Evolutionary conservation across 2,888 invertebrate species (phyloP).

Genomic region (Sinopyrophorus schimmeli): DNA sequence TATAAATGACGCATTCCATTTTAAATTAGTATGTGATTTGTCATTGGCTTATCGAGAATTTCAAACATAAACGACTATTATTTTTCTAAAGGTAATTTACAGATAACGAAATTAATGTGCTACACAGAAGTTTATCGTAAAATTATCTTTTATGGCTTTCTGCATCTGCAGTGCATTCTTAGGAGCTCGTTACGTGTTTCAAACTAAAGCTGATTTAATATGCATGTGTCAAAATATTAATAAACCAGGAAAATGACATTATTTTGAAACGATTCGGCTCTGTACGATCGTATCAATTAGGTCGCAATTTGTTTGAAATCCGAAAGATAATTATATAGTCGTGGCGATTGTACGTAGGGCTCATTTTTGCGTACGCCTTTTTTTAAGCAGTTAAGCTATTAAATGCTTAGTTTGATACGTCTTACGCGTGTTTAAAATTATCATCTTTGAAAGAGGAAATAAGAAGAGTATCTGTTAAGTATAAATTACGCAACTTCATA

Average conservation of each 20-base stretch:
- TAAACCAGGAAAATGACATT: constrained; percentile 6
- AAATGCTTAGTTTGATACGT: constrained; percentile 20
- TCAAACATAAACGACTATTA: constrained; percentile 6
- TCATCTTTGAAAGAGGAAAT: constrained; percentile 5
- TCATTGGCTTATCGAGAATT: not conserved
- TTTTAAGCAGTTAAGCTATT: constrained; percentile 17
- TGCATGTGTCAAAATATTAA: constrained; percentile 25
- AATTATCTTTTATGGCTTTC: constrained; percentile 19
- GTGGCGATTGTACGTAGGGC: constrained; percentile 10
- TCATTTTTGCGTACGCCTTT: constrained; percentile 13
- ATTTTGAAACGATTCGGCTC: constrained; percentile 10
- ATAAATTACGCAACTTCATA: constrained; percentile 8
- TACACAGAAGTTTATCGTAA: constrained; percentile 19
- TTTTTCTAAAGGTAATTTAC: constrained; percentile 12
- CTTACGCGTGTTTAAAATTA: constrained; percentile 26
- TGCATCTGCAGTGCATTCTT: constrained; percentile 18
- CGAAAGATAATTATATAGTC: not conserved
- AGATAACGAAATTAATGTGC: constrained; percentile 15
- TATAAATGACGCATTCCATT: no score
- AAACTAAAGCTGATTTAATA: constrained; percentile 12
- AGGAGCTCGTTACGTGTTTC: constrained; percentile 12
- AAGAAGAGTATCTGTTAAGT: constrained; percentile 4
- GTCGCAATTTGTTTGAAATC: constrained; percentile 3
- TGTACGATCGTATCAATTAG: constrained; percentile 3
- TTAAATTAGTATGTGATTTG: constrained; percentile 1